Base-by-base conservation (phyloP, 1,140 invertebrate species). In the Trichomalopsis sarcophagae region DNA sequence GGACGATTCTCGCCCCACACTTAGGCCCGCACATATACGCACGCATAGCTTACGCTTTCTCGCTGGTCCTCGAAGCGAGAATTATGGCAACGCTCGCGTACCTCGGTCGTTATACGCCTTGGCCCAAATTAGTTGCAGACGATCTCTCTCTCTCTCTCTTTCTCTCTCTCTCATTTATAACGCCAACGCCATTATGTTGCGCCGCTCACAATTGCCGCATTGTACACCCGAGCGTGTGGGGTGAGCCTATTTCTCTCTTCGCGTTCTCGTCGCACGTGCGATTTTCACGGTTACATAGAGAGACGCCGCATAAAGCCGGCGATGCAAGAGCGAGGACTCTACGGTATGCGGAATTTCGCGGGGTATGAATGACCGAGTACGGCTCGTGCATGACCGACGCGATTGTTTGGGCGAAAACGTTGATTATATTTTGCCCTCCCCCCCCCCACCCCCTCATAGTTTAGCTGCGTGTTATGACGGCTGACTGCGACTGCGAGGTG, bases 111-210 rank as follows among this genome's bases (percentile, higher is more conserved):
- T 87, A 79, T 85, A 87, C 88, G 89, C 87, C 89, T 89, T 87
- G 90, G 87, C 87, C 88, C 89, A 92, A 92, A 92, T 92, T 92
- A 92, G 91, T 92, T 89, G 91, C 91, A 91, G 91, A 91, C 91
- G 88, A 92, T 91, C 62, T 85, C 68, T 71, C 84, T 89, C 91
- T 36, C 33, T 36, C 33, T 36, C 33, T 36, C 33, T 36, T 3
- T 36, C 3, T 36, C 6, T 36, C 33, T 36, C 68, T 71, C 84
- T 89, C 91, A 91, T 92, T 92, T 92, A 92, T 92, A 92, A 92
- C 90, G 85, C 89, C 87, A 40, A 17, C 14, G 89, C 88, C 89
- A 91, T 92, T 91, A 91, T 90, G 88, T 87, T 89, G 87, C 85
- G 40, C 14, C 80, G 85, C 66, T 62, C 4, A 62, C 55, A 62